These are phyloP conservation scores for Strix aluco DNA, from an alignment of 2,113 vertebrate species.

Conservation along the genomic window DNA sequence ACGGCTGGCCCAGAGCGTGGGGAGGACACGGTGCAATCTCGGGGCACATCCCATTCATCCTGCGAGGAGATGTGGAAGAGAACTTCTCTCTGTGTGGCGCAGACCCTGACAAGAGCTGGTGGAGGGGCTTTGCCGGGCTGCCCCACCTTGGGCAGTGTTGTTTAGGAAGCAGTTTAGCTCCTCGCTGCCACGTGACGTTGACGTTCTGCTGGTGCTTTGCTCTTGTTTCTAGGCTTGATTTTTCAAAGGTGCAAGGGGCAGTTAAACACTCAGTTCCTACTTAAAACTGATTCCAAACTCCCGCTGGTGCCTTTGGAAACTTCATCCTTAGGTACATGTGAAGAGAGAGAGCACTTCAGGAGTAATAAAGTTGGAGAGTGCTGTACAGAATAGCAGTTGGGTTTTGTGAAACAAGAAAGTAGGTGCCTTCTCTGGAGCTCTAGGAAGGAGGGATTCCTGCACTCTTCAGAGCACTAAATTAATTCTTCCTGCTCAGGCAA, in stretches of 20 bases:
- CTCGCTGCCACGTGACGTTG: rapidly evolving
- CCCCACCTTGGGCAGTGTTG: background rate
- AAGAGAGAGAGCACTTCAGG: background rate
- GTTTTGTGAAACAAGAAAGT: background rate
- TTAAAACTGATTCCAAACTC: background rate
- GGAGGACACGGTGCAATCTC: background rate
- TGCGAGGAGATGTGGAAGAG: background rate
- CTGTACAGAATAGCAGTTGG: background rate
- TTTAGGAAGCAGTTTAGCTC: background rate
- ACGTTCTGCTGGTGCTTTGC: background rate
- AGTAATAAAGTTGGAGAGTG: background rate
- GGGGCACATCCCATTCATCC: too few relatives aligned
- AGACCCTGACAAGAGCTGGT: background rate
- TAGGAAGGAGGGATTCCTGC: background rate
- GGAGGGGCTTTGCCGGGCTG: background rate
- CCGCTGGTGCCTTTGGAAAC: background rate
- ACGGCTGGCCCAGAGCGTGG: background rate
- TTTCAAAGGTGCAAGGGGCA: background rate
- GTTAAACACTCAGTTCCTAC: background rate
- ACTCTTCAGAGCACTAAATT: background rate
- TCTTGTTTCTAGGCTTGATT: background rate
- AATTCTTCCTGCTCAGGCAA: background rate
- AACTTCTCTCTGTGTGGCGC: too few relatives aligned
- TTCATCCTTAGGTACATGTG: background rate
- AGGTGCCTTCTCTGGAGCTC: background rate